Base-by-base conservation (phyloP, 35 echinoderm and acorn worm species). In the Lytechinus pictus region DNA sequence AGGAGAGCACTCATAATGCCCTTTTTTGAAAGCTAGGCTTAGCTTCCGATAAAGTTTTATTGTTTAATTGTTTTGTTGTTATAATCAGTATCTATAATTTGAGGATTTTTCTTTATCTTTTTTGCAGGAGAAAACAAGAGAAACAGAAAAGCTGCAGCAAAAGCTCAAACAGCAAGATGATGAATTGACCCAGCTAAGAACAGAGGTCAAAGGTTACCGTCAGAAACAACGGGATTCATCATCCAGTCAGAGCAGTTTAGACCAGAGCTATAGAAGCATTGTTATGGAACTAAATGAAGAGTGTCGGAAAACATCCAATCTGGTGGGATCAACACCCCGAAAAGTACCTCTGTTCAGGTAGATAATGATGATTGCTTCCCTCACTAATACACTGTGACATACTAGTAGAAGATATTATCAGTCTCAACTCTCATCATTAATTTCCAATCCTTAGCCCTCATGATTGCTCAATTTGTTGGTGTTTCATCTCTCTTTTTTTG, bases 251-350 rank as follows among this genome's bases (percentile, higher is more conserved):
- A 89, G 94, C 54, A 95, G 91, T 27, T 57, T 94, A 5, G 95
- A 94, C 53, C 71, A 95, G 9, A 97, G 95, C 5, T 96, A 87
- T 86, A 89, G 97, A 53, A 95, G 93, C 52, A 94, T 99, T 3
- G 58, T 99, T 9, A 61, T 90, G 27, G 97, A 99, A 57, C 88
- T 99, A 14, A 99, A 97, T 92, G 97, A 99, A 72, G 98, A 98
- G 95, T 98, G 98, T 86, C 96, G 96, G 79, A 97, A 96, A 92
- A 96, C 97, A 3, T 95, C 96, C 24, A 91, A 88, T 16, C 54
- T 98, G n/a, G 54, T 98, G 0, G 96, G 96, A 28, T 56, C 87
- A 1, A 91, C 97, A 4, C 95, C 98, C 3, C 91, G 97, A 16
- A 95, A 96, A 94, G 72, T 96, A 16, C 71, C 94, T 12, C 56